phyloP scores from a whole-genome alignment of 2,797 vertebrate genomes.

The Carduelis carduelis region DNA sequence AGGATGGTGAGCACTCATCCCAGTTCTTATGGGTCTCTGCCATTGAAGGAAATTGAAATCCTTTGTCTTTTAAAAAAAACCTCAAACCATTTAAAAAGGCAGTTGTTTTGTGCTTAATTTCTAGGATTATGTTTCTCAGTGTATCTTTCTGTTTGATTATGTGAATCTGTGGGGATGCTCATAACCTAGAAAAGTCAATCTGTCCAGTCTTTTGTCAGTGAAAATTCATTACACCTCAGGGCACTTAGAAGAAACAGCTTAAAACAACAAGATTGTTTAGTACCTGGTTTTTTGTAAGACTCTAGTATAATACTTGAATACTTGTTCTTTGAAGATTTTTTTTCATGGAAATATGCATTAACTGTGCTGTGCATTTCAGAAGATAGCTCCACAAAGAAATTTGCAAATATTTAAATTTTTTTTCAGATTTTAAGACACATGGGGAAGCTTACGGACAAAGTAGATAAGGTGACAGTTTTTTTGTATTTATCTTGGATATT shows the following conservation, averaged over 20 bases:
- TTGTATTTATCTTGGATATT: background rate
- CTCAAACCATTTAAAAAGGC: background rate
- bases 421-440: background rate
- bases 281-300: background rate
- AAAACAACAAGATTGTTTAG: background rate
- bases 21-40: background rate
- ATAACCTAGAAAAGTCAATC: background rate
- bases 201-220: background rate
- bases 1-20: background rate
- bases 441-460: background rate
- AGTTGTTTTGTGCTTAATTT: background rate
- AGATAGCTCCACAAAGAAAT: background rate
- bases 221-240: background rate
- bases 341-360: background rate
- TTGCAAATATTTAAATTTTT: background rate
- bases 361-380: background rate
- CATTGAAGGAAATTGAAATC: background rate
- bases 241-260: background rate
- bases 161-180: background rate
- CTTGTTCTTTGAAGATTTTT: background rate
- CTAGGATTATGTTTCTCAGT: background rate
- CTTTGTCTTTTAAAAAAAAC: rapidly evolving
- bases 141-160: background rate
- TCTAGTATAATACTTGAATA: background rate
- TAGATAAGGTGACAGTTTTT: background rate